phyloP scores from a whole-genome alignment of 1,140 invertebrate genomes.

The Caligus rogercresseyi region DNA sequence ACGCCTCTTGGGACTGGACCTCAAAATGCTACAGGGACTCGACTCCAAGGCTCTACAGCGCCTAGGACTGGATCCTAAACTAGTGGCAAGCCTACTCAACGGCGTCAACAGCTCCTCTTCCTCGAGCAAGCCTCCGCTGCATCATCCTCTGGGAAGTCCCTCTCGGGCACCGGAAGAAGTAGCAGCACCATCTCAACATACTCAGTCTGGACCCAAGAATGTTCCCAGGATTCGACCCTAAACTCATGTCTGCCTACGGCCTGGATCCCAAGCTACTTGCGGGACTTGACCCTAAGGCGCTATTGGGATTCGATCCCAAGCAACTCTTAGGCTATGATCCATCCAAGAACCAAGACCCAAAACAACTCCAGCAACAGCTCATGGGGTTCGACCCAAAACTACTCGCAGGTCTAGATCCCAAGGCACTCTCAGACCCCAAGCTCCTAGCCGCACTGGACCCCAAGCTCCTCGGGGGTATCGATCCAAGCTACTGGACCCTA shows the following conservation, averaged over 20 bases:
- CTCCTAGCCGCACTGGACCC: conserved; percentile 21
- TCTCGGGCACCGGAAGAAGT: background rate
- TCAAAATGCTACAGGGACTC: conserved; percentile 23
- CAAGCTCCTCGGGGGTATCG: conserved; percentile 23
- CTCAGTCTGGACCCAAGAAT: conserved; percentile 18
- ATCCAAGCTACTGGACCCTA: conserved; percentile 24
- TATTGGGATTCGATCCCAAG: conserved; percentile 20
- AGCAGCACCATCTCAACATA: background rate
- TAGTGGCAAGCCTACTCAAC: conserved; percentile 7
- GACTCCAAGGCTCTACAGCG: conserved; percentile 23
- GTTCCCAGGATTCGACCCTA: conserved; percentile 20
- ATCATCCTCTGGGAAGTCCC: background rate
- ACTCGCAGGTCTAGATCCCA: conserved; percentile 13
- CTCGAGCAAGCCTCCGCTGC: background rate
- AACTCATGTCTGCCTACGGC: conserved; percentile 5
- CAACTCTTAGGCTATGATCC: conserved; percentile 20
- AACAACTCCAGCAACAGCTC: conserved; percentile 23
- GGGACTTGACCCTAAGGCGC: conserved; percentile 14
- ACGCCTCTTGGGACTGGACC: conserved; percentile 23
- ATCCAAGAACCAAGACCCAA: conserved; percentile 23
- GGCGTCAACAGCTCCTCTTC: background rate
- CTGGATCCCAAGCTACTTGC: conserved; percentile 17
- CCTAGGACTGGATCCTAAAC: conserved; percentile 22
- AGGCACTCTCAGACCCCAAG: conserved; percentile 15
- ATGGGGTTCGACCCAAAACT: conserved; percentile 16